Conservation (phyloP, 2,888 invertebrate species). For the Chirona hameri region DNA sequence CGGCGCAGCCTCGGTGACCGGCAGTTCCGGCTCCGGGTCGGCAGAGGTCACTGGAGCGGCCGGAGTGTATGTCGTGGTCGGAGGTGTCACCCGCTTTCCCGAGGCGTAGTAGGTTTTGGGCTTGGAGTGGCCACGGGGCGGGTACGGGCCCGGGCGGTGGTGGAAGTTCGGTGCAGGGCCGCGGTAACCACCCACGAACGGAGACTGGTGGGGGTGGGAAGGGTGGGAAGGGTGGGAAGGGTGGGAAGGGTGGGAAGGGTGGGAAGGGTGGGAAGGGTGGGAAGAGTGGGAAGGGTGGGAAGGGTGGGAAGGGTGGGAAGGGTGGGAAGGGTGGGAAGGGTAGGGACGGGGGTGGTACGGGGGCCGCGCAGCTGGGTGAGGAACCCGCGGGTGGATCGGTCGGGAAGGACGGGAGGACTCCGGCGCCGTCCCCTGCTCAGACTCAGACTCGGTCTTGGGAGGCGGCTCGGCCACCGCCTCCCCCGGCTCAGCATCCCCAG, state of each 20-base stretch:
- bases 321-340: neutral
- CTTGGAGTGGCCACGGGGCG: neutral
- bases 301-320: neutral
- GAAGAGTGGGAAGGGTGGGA: neutral
- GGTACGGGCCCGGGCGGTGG: neutral
- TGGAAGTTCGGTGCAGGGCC: neutral
- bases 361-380: neutral
- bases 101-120: neutral
- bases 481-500: neutral
- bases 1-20: neutral
- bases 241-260: too few species aligned
- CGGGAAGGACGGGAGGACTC: neutral
- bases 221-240: too few species aligned
- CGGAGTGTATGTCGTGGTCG: neutral
- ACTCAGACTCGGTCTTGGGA: neutral
- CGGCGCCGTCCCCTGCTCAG: neutral
- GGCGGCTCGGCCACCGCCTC: neutral
- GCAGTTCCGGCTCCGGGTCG: neutral
- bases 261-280: too few species aligned
- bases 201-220: too few species aligned
- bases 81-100: neutral
- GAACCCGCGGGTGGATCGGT: neutral
- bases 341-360: neutral
- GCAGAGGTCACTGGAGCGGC: neutral
- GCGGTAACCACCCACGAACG: neutral